Conservation (phyloP, 2,113 vertebrate genomes). For the Chloropsis hardwickii region DNA sequence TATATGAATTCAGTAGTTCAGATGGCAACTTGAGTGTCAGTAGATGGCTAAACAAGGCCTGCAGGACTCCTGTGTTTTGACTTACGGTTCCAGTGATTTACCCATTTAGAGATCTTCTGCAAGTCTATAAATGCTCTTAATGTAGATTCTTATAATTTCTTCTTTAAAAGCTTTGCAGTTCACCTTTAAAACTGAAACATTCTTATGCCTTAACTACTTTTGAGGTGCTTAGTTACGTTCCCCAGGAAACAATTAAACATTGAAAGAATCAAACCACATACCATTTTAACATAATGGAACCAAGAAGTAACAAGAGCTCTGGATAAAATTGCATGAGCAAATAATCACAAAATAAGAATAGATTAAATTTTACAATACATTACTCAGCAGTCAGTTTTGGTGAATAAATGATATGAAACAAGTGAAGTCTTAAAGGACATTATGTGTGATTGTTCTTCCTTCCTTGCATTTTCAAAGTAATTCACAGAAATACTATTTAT, state of each 20-base stretch:
- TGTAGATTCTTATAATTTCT: not conserved
- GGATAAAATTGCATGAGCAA: not conserved
- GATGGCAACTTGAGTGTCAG: not conserved
- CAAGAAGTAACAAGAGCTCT: not conserved
- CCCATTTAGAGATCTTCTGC: not conserved
- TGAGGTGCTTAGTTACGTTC: not conserved
- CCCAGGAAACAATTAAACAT: not conserved
- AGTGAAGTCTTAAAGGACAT: not conserved
- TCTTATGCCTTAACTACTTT: not conserved
- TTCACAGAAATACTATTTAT: not conserved
- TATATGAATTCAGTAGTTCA: not conserved
- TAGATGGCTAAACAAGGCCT: not conserved
- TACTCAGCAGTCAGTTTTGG: not conserved
- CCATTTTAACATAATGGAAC: not conserved
- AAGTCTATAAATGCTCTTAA: not conserved
- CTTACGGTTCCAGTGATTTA: not conserved
- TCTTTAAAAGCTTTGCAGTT: slow-evolving; percentile 23
- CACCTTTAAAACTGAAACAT: not conserved
- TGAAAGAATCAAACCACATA: not conserved
- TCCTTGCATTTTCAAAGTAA: not conserved
- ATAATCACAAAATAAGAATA: not conserved
- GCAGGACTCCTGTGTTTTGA: not conserved
- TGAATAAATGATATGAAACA: not conserved
- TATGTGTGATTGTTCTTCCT: not conserved
- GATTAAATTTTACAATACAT: not conserved